Conservation (phyloP, 2,888 invertebrate species). For the Tiliacea citrago region DNA sequence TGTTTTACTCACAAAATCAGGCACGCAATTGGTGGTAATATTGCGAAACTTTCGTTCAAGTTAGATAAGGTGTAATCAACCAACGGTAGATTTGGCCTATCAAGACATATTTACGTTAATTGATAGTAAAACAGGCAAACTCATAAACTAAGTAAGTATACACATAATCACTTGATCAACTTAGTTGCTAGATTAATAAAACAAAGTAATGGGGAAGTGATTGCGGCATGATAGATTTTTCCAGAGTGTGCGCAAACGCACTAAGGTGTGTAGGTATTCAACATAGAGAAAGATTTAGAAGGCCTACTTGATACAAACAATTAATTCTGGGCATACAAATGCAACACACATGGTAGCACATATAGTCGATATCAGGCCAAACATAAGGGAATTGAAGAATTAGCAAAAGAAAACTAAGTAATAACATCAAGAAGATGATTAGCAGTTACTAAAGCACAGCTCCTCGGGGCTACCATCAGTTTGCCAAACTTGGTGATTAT, state of each 20-base stretch:
- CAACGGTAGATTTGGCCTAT: constrained; percentile 23
- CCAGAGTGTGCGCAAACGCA: constrained; percentile 29
- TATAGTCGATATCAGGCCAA: neutral
- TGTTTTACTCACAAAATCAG: neutral
- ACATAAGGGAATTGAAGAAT: neutral
- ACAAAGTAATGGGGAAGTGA: constrained; percentile 53
- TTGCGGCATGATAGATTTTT: constrained; percentile 36
- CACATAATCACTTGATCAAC: constrained; percentile 36
- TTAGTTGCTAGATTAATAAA: constrained; percentile 49
- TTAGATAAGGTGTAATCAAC: constrained; percentile 19
- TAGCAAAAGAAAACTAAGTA: neutral
- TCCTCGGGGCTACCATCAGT: too few relatives aligned
- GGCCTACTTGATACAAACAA: constrained; percentile 9
- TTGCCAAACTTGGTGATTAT: neutral
- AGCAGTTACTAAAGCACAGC: neutral
- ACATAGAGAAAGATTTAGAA: constrained; percentile 18
- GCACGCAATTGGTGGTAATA: neutral
- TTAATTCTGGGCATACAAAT: neutral
- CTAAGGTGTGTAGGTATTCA: constrained; percentile 1
- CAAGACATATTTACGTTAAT: constrained; percentile 46
- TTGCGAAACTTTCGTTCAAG: constrained; percentile 41
- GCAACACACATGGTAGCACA: neutral
- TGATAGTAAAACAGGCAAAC: constrained; percentile 20
- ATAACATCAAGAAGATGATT: neutral
- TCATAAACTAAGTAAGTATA: constrained; percentile 29